Percentiles rank a stretch among this genome's conserved stretches.
Evolutionary conservation across 2,888 invertebrate species (phyloP).

Genomic region (Dysmachus trigonus): DNA sequence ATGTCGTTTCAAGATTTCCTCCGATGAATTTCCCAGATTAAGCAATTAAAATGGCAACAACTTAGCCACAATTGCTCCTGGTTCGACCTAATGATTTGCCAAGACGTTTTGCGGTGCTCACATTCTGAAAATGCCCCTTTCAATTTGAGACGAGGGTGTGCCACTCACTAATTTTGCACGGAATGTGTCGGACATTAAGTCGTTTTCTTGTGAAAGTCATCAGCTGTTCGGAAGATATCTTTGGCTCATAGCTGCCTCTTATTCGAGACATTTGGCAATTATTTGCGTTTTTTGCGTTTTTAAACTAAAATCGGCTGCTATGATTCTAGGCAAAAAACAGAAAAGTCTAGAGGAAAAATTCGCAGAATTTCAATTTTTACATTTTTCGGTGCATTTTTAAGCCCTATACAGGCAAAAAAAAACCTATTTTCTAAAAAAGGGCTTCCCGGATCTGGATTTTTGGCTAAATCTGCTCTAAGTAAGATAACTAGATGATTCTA

Average conservation of each 20-base stretch:
- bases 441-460: no score
- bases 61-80: conserved; percentile 6
- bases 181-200: background rate
- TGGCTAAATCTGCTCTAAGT: no score
- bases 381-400: no score
- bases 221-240: background rate
- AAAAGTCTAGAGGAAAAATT: no score
- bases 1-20: conserved; percentile 17
- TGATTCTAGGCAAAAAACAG: no score
- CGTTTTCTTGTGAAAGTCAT: background rate
- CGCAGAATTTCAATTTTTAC: no score
- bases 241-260: background rate
- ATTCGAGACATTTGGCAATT: background rate
- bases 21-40: conserved; percentile 22
- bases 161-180: background rate
- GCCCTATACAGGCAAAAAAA: no score
- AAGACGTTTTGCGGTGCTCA: background rate
- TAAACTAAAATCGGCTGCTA: background rate
- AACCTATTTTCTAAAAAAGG: no score
- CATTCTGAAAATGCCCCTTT: background rate
- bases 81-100: background rate
- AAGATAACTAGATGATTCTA: no score
- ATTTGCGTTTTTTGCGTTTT: background rate
- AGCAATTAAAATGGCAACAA: conserved; percentile 26
- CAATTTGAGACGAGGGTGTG: background rate